A percentile compares a stretch with the other conserved stretches of the same genome.
phyloP scores from a whole-genome alignment of 2,888 invertebrate species.

The Sericinus montela region DNA sequence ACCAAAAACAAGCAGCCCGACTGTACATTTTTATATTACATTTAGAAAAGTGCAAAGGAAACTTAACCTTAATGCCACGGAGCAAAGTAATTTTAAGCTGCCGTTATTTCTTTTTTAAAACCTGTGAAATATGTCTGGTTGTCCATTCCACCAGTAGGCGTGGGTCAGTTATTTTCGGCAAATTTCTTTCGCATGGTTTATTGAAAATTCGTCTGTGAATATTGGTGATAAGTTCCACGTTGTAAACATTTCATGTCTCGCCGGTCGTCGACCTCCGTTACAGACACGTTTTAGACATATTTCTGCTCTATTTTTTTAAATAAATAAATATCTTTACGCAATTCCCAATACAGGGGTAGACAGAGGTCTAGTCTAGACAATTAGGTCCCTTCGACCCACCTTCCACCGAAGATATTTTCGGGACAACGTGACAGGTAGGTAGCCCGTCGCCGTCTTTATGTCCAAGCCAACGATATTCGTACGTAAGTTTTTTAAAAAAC shows the following conservation, averaged over 20 bases:
- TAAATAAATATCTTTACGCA: too few species aligned
- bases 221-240: constrained; percentile 40
- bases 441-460: too few species aligned
- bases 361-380: too few species aligned
- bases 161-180: constrained; percentile 63
- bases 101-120: constrained; percentile 28
- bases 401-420: too few species aligned
- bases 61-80: constrained; percentile 41
- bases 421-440: too few species aligned
- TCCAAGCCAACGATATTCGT: too few species aligned
- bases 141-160: constrained; percentile 67
- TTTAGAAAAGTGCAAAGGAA: constrained; percentile 27
- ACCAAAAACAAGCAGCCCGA: constrained; percentile 59
- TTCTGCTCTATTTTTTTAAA: too few species aligned
- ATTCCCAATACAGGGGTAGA: too few species aligned
- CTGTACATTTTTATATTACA: constrained; percentile 42
- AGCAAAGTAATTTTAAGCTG: constrained; percentile 43
- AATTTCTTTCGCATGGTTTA: constrained; percentile 42
- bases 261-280: constrained; percentile 56
- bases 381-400: too few species aligned
- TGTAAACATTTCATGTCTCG: constrained; percentile 24
- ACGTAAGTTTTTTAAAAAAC: too few species aligned
- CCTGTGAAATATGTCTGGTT: constrained; percentile 69
- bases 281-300: constrained; percentile 15
- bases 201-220: constrained; percentile 46